Percentiles rank a stretch among this genome's conserved stretches.
Evolutionary conservation across 2,113 vertebrate genomes (phyloP).

Genomic region (Orthonyx spaldingii): DNA sequence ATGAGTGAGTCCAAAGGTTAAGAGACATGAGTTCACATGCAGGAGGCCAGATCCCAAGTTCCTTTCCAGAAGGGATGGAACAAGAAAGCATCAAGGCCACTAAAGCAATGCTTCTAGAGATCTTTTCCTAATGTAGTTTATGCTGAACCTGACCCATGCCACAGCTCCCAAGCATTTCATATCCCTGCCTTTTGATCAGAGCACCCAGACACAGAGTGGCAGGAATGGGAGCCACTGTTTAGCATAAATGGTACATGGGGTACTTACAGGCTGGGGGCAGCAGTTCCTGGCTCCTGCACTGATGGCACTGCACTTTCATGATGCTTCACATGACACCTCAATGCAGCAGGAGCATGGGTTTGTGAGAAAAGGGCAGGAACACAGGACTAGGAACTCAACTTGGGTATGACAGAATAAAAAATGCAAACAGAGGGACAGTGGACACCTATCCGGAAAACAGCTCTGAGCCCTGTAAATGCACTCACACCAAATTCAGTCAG

Average conservation of each 20-base stretch:
- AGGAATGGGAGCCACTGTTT: not conserved
- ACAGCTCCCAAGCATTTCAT: not conserved
- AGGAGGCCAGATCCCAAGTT: not conserved
- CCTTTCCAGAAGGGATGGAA: not conserved
- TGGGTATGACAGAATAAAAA: not conserved
- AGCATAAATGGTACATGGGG: not conserved
- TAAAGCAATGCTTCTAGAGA: not conserved
- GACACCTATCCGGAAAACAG: not conserved
- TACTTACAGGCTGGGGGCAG: not conserved
- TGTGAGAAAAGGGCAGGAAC: not conserved
- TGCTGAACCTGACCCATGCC: not conserved
- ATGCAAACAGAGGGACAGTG: not conserved
- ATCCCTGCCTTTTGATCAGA: not conserved
- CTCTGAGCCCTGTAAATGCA: not conserved
- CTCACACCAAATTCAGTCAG: not conserved
- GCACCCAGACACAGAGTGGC: not conserved
- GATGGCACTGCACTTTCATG: not conserved
- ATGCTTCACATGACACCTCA: not conserved
- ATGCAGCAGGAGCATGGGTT: not conserved
- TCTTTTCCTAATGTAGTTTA: not conserved
- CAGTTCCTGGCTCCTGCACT: not conserved
- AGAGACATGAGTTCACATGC: fast-evolving
- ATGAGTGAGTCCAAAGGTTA: not conserved
- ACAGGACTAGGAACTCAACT: not conserved
- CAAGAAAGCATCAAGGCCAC: not conserved